Base-by-base conservation (phyloP, 2,113 vertebrate genomes). In the Antigone vipio region DNA sequence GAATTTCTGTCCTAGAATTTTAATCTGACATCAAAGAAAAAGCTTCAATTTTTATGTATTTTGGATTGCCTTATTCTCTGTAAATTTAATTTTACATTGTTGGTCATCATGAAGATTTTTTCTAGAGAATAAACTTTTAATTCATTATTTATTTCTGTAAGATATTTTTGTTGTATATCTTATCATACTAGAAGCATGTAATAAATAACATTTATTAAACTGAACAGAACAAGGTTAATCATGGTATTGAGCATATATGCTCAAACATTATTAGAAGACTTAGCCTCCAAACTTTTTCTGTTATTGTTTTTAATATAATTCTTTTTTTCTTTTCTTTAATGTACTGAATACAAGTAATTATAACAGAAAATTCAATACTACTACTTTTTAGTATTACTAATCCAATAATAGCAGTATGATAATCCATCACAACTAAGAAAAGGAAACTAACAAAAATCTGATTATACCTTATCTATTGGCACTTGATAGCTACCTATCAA, bases 1-100 rank as follows among this genome's bases (percentile, higher is more conserved):
- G 75, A 90, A 93, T 93, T 94, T 80, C 45, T 80, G 35, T 62
- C 45, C 83, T 63, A 86, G 72, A 88, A 86, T 80, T 95, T 73
- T 66, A 79, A 73, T 56, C 71, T 69, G 13, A 5, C 50, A 88
- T 79, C 44, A 90, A 73, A 89, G 15, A 27, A 71, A 75, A 87
- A 52, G 0, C 2, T 45, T 72, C 1, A 27, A 6, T n/a, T 12
- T 90, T 69, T 14, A 60, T 50, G 8, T 60, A 42, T 22, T 78
- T 92, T 63, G 9, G 11, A 47, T 88, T 47, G 9, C 11, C 12
- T 56, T 64, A 15, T 74, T 81, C 19, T 79, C 9, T 82, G 34
- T 45, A 75, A 85, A 78, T 42, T 75, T 85, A 29, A 35, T 30
- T 4, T 75, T 74, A 53, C 4, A 50, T 1, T 44, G 7, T 14